These are phyloP conservation scores for Hemicordylus capensis DNA, from an alignment of 2,113 vertebrate species.

Conservation along the genomic window DNA sequence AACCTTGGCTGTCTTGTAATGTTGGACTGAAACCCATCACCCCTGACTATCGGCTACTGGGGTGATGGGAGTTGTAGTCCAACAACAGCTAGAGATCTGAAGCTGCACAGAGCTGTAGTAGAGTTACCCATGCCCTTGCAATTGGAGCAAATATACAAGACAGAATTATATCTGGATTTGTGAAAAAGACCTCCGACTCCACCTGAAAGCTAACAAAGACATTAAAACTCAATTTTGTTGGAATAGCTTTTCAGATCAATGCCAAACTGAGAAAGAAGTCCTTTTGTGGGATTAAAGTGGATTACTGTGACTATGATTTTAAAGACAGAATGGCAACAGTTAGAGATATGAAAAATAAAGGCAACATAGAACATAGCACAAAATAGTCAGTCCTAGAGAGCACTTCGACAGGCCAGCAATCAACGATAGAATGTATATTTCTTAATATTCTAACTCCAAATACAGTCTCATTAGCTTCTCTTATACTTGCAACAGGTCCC, in stretches of 20 bases:
- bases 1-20: too few species aligned
- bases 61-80: too few species aligned
- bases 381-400: constrained; percentile 10
- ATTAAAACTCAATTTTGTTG: constrained; percentile 12
- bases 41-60: too few species aligned
- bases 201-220: constrained; percentile 7
- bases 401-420: neutral
- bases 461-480: neutral
- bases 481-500: neutral
- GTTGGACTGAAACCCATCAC: too few species aligned
- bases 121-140: too few species aligned
- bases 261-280: constrained; percentile 23
- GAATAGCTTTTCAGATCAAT: constrained; percentile 33
- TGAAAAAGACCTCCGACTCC: neutral
- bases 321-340: constrained; percentile 10
- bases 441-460: neutral
- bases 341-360: constrained; percentile 35
- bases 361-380: neutral
- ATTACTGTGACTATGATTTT: constrained; percentile 10
- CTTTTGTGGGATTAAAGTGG: neutral
- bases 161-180: neutral
- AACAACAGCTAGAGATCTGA: too few species aligned
- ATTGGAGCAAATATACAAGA: neutral
- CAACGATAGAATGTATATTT: neutral
- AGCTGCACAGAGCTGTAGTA: too few species aligned